Conservation (phyloP, 2,888 invertebrate species). For the Calephelis perditalis region DNA sequence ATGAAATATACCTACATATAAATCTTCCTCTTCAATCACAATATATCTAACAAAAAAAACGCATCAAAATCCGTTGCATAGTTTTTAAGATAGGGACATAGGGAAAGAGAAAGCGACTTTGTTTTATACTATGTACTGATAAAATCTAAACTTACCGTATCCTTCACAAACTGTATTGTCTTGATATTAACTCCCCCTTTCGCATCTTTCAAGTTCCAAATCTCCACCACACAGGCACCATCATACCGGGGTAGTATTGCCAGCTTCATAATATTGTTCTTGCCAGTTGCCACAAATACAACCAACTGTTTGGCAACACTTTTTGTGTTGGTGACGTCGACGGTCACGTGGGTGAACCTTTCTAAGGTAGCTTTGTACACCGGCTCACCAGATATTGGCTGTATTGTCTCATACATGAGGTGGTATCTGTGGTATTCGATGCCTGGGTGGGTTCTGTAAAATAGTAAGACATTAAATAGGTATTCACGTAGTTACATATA, state of each 20-base stretch:
- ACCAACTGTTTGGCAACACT: slow-evolving; percentile 84
- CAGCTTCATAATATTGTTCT: slow-evolving; percentile 88
- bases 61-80: too few species aligned
- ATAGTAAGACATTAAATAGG: not conserved
- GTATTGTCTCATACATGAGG: slow-evolving; percentile 91
- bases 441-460: slow-evolving; percentile 60
- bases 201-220: slow-evolving; percentile 84
- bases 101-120: too few species aligned
- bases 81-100: too few species aligned
- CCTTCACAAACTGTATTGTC: slow-evolving; percentile 87
- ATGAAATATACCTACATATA: too few species aligned
- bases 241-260: slow-evolving; percentile 83
- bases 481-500: too few species aligned
- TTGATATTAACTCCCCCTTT: slow-evolving; percentile 75
- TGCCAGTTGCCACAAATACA: slow-evolving; percentile 87
- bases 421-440: slow-evolving; percentile 87
- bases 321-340: slow-evolving; percentile 88
- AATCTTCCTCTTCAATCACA: too few species aligned
- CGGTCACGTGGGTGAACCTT: slow-evolving; percentile 86
- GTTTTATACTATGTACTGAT: too few species aligned
- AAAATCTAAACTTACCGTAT: slow-evolving; percentile 78
- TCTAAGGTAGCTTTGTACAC: slow-evolving; percentile 84
- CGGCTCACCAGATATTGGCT: slow-evolving; percentile 83
- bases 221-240: slow-evolving; percentile 90
- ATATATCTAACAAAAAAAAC: too few species aligned